These are phyloP conservation scores for Indicator maculatus DNA, from an alignment of 2,113 vertebrate genomes.

Conservation along the genomic window DNA sequence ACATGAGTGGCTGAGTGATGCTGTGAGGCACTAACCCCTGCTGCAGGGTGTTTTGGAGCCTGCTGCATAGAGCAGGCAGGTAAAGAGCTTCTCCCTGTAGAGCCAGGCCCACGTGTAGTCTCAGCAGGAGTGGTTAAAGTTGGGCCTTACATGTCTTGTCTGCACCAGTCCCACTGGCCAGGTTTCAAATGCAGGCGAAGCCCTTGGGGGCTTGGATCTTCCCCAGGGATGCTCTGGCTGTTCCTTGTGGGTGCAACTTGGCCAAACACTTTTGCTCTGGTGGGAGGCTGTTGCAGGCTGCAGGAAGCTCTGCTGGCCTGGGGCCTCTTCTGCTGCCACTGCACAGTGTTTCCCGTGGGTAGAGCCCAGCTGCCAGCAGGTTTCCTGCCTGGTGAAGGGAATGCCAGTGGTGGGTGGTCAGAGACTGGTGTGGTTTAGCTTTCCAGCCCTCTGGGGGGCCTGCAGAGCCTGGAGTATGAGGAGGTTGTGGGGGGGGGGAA, in stretches of 20 bases:
- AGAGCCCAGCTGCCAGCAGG: background rate
- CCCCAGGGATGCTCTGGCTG: background rate
- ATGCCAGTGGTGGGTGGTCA: background rate
- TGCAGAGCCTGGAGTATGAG: rapidly evolving
- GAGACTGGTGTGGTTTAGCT: background rate
- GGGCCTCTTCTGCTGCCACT: background rate
- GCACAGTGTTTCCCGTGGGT: constrained; percentile 31
- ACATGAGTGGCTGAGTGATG: background rate
- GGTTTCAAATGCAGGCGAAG: background rate
- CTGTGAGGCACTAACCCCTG: background rate
- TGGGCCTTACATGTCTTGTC: background rate
- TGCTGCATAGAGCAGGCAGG: too few species aligned
- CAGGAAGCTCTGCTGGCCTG: constrained; percentile 31
- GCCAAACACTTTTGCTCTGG: background rate
- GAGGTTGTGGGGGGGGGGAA: background rate
- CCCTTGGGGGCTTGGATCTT: background rate
- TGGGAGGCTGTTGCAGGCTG: background rate
- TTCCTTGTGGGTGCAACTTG: background rate
- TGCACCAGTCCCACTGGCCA: background rate
- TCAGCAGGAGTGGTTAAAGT: background rate
- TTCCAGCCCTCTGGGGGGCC: background rate
- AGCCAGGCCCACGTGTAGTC: background rate
- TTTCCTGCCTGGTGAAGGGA: constrained; percentile 13
- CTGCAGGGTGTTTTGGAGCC: background rate
- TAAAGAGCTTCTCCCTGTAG: background rate